Base-by-base conservation (phyloP, 2,888 invertebrate genomes). In the Odontomyia ornata region DNA sequence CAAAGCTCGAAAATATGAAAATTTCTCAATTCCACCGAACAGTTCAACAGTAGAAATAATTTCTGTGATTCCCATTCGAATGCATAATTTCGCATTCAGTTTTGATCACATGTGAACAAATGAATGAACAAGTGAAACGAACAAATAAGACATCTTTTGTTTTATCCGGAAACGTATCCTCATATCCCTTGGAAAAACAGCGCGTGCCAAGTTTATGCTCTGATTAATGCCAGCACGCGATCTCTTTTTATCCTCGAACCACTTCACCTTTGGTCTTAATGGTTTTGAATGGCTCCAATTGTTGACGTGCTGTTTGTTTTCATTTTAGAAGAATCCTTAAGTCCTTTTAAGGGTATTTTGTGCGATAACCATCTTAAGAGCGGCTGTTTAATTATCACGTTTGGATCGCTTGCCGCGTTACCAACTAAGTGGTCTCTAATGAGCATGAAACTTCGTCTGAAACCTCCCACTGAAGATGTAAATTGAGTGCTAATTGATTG, bases 191-290 rank as follows among this genome's bases (percentile, higher is more conserved):
- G 57, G 28, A 69, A 73, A 56, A 25, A 72, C 56, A 72, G 28
- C 73, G 73, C 73, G 73, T 73, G 73, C 60, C 73, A 36, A 36
- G 36, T 36, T 60, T 21, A 57, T 73, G 57, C 36, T 75, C 64
- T 76, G 72, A 77, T 77, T 77, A 47, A 64, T 64, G 71, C 64
- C 77, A 77, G 77, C 77, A 77, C 77, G 77, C 77, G 77, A 64
- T 77, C 77, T 18, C 56, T 43, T 65, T 71, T 62, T 64, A 46
- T 77, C 56, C 52, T 65, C 21, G 25, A 23, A 60, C 2, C 27
- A 43, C 57, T 52, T 30, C 76, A 73, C 30, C 73, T 73, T 78
- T 30, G 47, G 30, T 52, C 56, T 36, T n/a, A 18, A 36, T 27
- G 28, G 21, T 36, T 57, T 57, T 57, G 60, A 73, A 36, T 57